These are phyloP conservation scores for Saguinus imperator DNA, from an alignment of 2,113 vertebrate genomes.

Conservation along the genomic window DNA sequence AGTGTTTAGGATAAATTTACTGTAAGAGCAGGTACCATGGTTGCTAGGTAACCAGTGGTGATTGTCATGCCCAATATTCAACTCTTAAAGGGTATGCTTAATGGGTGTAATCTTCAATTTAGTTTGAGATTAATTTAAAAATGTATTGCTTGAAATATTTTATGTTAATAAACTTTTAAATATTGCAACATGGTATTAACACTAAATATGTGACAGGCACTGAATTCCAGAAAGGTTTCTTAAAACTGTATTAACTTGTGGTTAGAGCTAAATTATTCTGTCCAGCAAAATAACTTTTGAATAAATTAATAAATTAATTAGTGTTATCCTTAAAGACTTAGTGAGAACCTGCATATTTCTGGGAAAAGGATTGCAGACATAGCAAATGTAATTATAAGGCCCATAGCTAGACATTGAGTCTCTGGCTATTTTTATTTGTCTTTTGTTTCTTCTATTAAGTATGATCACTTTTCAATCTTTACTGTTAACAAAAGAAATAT, in stretches of 20 bases:
- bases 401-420: constrained; percentile 21
- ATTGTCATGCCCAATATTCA: constrained; percentile 65
- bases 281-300: constrained; percentile 79
- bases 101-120: constrained; percentile 72
- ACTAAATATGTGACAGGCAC: constrained; percentile 50
- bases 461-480: constrained; percentile 30
- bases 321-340: constrained; percentile 66
- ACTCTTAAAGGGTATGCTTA: constrained; percentile 75
- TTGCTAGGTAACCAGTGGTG: constrained; percentile 84
- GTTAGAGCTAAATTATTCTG: constrained; percentile 79
- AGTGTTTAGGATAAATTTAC: constrained; percentile 69
- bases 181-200: constrained; percentile 66
- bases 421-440: background rate
- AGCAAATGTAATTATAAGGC: constrained; percentile 33
- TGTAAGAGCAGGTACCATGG: constrained; percentile 59
- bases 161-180: constrained; percentile 79
- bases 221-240: constrained; percentile 69
- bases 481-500: background rate
- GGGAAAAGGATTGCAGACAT: constrained; percentile 41
- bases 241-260: constrained; percentile 77
- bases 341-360: constrained; percentile 44
- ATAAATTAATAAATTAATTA: constrained; percentile 83
- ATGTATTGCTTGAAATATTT: constrained; percentile 74
- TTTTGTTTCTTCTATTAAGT: background rate
- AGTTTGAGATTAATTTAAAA: constrained; percentile 78